Conservation (phyloP, 2,113 vertebrate species). For the Platichthys stellatus region DNA sequence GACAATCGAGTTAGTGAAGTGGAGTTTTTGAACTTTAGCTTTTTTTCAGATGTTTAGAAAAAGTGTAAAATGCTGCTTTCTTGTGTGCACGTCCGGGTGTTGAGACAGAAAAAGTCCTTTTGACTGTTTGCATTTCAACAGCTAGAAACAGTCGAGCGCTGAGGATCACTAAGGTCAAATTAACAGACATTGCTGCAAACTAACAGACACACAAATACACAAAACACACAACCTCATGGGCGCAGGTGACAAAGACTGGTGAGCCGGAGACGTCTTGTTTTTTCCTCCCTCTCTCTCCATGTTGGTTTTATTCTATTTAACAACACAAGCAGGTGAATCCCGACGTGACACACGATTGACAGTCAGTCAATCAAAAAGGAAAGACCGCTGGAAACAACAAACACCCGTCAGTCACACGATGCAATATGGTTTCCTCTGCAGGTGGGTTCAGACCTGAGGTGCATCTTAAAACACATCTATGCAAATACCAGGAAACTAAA, state of each 20-base stretch:
- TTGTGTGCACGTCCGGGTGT: no score
- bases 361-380: neutral
- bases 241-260: no score
- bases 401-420: neutral
- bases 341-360: neutral
- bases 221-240: no score
- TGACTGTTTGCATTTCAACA: no score
- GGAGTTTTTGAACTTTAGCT: neutral
- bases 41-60: neutral
- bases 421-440: neutral
- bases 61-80: neutral
- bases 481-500: no score
- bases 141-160: no score
- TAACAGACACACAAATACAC: no score
- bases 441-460: neutral
- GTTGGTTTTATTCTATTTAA: neutral
- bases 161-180: no score
- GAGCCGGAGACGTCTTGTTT: neutral
- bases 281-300: neutral
- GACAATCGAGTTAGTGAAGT: neutral
- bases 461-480: no score
- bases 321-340: neutral
- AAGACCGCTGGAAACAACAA: neutral
- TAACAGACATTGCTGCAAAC: no score
- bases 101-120: no score